These are phyloP conservation scores for Semotilus atromaculatus DNA, from an alignment of 2,797 vertebrate genomes.

Conservation along the genomic window DNA sequence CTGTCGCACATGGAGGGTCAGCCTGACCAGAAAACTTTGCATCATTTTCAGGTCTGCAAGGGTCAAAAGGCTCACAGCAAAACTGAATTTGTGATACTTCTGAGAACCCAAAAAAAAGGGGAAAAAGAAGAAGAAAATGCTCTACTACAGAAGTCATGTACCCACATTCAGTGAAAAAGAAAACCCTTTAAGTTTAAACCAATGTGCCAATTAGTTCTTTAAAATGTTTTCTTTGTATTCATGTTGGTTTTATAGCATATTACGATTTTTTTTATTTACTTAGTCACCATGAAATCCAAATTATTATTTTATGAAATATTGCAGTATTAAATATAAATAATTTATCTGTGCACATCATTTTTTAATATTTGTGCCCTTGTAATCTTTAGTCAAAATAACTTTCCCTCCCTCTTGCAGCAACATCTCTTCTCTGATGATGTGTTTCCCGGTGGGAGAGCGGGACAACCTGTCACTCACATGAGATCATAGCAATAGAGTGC, in stretches of 20 bases:
- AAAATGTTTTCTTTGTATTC: not conserved
- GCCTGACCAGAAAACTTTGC: conserved; percentile 32
- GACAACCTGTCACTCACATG: not conserved
- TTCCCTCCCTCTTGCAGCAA: not conserved
- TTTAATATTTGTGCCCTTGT: not conserved
- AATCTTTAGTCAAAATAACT: not conserved
- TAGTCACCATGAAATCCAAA: not conserved
- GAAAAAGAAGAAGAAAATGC: not conserved
- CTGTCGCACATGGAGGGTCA: conserved; percentile 46
- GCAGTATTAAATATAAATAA: not conserved
- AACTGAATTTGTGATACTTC: conserved; percentile 66
- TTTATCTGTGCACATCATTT: not conserved
- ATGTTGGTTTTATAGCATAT: not conserved
- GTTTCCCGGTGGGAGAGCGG: not conserved
- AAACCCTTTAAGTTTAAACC: not conserved
- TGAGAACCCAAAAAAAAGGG: conserved; percentile 14
- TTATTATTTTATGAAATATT: not conserved
- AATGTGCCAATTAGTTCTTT: not conserved
- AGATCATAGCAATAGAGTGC: not conserved
- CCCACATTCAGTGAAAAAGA: not conserved
- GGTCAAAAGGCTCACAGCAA: conserved; percentile 66
- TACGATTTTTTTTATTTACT: no score
- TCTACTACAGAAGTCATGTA: not conserved
- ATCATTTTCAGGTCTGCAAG: conserved; percentile 46
- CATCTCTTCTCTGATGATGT: not conserved